phyloP scores from a whole-genome alignment of 2,888 invertebrate species.

The Heterodera filipjevi region DNA sequence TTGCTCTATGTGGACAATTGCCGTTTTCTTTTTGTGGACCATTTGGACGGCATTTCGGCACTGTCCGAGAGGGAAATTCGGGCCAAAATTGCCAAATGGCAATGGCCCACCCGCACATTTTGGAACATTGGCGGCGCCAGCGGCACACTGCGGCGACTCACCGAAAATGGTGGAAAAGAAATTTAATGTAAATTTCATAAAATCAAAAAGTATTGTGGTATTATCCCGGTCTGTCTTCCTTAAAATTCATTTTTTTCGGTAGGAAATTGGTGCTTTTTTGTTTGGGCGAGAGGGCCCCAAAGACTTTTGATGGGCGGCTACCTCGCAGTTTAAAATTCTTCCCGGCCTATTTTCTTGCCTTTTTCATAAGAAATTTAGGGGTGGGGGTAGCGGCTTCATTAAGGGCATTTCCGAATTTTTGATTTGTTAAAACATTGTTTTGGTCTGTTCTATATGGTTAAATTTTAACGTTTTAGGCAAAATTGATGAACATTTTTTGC shows the following conservation, averaged over 20 bases:
- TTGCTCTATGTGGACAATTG: conserved; percentile 19
- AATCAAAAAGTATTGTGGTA: too few relatives aligned
- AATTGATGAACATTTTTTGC: conserved; percentile 28
- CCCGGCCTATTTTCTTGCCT: too few relatives aligned
- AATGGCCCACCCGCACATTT: conserved; percentile 34
- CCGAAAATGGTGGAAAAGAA: conserved; percentile 25
- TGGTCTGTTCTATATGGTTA: neutral
- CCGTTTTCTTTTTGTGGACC: conserved; percentile 28
- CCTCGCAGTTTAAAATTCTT: too few relatives aligned
- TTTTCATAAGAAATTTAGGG: too few relatives aligned
- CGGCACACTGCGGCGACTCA: neutral
- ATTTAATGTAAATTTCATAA: conserved; percentile 9
- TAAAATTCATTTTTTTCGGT: too few relatives aligned
- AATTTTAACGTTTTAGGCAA: conserved; percentile 24
- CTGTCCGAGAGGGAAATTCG: neutral
- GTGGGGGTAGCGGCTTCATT: too few relatives aligned
- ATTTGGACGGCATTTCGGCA: neutral
- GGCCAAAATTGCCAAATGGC: conserved; percentile 16
- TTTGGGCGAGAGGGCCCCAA: too few relatives aligned
- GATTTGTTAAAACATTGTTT: too few relatives aligned
- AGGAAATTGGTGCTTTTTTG: too few relatives aligned
- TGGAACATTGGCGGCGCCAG: conserved; percentile 21
- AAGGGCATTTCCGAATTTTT: too few relatives aligned
- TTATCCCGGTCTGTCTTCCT: too few relatives aligned
- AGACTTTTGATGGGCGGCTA: too few relatives aligned